Base-by-base conservation (phyloP, 2,113 vertebrate genomes). In the Motacilla alba region DNA sequence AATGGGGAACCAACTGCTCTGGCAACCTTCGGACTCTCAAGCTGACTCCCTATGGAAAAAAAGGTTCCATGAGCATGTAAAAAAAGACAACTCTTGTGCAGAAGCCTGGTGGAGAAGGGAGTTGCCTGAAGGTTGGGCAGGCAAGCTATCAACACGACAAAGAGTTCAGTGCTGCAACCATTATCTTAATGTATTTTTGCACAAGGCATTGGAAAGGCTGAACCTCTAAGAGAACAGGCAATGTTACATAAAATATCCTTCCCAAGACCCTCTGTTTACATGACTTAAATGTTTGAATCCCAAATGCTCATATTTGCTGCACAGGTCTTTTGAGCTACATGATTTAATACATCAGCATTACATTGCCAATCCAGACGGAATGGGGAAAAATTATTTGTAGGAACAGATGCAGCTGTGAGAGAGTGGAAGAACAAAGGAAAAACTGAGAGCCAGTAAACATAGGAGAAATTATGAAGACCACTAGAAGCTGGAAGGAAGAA, bases 121-220 rank as follows among this genome's bases (percentile, higher is more conserved):
- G 12, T 28, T 76, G 56, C 35, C 76, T 62, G 30, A 20, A 87
- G 35, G 35, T 0, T 5, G 4, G 30, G 14, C 0, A 5, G 52
- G 35, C 30, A 77, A 89, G 33, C 49, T 9, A 13, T 46, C 41
- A 76, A 24, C 22, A 19, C 0, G 0, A 56, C 19, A 59, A n/a
- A 23, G 19, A 6, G 2, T 21, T 78, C 44, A 49, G 31, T 21
- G 23, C 21, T 47, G 80, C 12, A 60, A 52, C 6, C 18, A 28
- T 68, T 74, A n/a, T 21, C 28, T 83, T 74, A 5, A 49, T 2
- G 0, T 8, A 46, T 5, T 59, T 60, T 64, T 74, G 8, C 24
- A 88, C 0, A 0, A 17, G 8, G 53, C 15, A 10, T 60, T 52
- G 1, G 1, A 79, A 82, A 68, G 35, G 31, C 8, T 49, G 52